These are phyloP conservation scores for Gerris lacustris DNA, from an alignment of 2,888 invertebrate genomes.

Conservation along the genomic window DNA sequence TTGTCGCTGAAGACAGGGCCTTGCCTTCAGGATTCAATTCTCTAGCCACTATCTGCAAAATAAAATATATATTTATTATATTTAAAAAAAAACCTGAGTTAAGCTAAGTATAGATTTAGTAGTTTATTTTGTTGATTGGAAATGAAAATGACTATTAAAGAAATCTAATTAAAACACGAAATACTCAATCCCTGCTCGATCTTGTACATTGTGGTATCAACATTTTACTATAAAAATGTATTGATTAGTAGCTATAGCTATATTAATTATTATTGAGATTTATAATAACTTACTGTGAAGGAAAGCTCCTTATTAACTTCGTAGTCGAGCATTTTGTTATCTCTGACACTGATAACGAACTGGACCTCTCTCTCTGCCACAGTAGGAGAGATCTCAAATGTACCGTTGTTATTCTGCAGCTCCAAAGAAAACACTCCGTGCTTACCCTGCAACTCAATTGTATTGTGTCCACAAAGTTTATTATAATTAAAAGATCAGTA, in stretches of 20 bases:
- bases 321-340: slow-evolving; percentile 70
- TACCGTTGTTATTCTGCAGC: slow-evolving; percentile 67
- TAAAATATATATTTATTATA: neutral
- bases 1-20: slow-evolving; percentile 53
- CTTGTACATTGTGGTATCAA: no score
- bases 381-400: slow-evolving; percentile 75
- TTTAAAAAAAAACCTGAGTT: neutral
- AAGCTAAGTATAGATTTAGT: no score
- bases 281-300: slow-evolving; percentile 49
- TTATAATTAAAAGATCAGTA: no score
- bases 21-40: slow-evolving; percentile 66
- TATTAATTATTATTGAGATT: neutral
- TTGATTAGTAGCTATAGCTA: no score
- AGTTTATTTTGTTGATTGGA: no score
- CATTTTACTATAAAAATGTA: no score
- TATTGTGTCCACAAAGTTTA: neutral
- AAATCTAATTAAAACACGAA: no score
- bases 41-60: slow-evolving; percentile 59
- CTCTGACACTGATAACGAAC: slow-evolving; percentile 71
- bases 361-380: slow-evolving; percentile 65
- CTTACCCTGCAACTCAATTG: slow-evolving; percentile 46
- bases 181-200: no score
- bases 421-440: slow-evolving; percentile 69
- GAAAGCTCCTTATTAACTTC: slow-evolving; percentile 63
- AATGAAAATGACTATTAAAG: no score